Base-by-base conservation (phyloP, 1,140 invertebrate genomes). In the Apis florea region DNA sequence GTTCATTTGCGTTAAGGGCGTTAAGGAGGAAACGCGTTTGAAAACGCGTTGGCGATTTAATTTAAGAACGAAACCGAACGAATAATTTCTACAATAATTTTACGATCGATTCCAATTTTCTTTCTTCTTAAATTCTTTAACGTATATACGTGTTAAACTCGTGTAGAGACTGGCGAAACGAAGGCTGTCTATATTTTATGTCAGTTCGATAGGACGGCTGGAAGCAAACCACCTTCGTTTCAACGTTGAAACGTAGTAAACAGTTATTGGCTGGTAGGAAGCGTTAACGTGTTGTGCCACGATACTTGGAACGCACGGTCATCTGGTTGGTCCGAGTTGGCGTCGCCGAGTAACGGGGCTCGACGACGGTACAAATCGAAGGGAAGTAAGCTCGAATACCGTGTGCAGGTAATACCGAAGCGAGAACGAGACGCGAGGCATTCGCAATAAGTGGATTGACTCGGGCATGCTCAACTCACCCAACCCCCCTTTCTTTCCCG, bases 371-470 rank as follows among this genome's bases (percentile, higher is more conserved):
- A 90, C 89, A 90, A 90, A 91, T 91, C 87, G 90, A 90, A 90
- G 85, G 85, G 85, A 87, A 83, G 79, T 86, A 86, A 87, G 87
- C 86, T 85, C 74, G 87, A 83, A 85, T n/a, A 84, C 82, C 79
- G 88, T 80, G 87, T 86, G 86, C 82, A 85, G 76, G 68, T 56
- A 81, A 83, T 75, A 90, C 84, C 31, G 74, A 71, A 61, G 84
- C 83, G 86, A 86, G 81, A 90, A 91, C 86, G 89, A 86, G 85
- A 88, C 88, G 83, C 81, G 83, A 82, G 85, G 86, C 89, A 90
- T 90, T 90, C 87, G n/a, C 91, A 92, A 92, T 91, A 90, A 90
- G 88, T 92, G 89, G 90, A 92, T 91, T 90, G 90, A 92, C 89
- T 91, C 82, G 84, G 82, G 86, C 83, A 75, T 85, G 88, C 85